Evolutionary conservation across 2,113 vertebrate genomes (phyloP), one percentile per base, ranked within the genome.

Genomic region (Aix galericulata): DNA sequence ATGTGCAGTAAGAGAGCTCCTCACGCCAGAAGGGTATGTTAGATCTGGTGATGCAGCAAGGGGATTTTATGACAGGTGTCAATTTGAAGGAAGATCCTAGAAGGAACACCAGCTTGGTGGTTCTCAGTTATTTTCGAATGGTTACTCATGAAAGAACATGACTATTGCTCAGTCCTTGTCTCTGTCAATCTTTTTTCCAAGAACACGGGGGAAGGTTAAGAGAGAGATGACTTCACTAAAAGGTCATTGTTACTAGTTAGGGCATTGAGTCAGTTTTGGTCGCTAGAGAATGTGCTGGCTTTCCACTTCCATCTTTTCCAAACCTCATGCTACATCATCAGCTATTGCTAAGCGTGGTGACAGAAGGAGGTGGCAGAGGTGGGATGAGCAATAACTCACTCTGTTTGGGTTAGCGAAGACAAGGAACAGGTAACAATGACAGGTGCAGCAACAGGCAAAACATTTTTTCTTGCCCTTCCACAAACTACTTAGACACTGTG

Each of bases 251-350:
- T 32, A 8, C 88, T 55, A 27, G 2, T 75, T 31, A 13, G 86
- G 71, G 71, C 64, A 12, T 67, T 75, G 94, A 89, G 80, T 85
- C 89, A 92, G 46, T 86, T 34, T 46, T 73, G 60, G 55, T 59
- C 2, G 3, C 84, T 59, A 29, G 75, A 58, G 74, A 72, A 36
- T 13, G 76, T 8, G 80, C 80, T 66, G 89, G 11, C 38, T 86
- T 73, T 80, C 63, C 14, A 2, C 5, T 74, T 8, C 91, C 63
- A 26, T 5, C 80, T 31, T n/a, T 32, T 52, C 83, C 91, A 66
- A 32, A 32, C 7, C 58, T 17, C 38, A 2, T 1, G 17, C 20
- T 32, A 6, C 0, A 0, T 0, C 31, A 31, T 11, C 42, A 13
- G 38, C 26, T 63, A 7, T 67, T 4, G 52, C 56, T 13, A 3